These are phyloP conservation scores for Ciona savignyi DNA, from an alignment of 23 tunicate genomes.

Conservation along the genomic window DNA sequence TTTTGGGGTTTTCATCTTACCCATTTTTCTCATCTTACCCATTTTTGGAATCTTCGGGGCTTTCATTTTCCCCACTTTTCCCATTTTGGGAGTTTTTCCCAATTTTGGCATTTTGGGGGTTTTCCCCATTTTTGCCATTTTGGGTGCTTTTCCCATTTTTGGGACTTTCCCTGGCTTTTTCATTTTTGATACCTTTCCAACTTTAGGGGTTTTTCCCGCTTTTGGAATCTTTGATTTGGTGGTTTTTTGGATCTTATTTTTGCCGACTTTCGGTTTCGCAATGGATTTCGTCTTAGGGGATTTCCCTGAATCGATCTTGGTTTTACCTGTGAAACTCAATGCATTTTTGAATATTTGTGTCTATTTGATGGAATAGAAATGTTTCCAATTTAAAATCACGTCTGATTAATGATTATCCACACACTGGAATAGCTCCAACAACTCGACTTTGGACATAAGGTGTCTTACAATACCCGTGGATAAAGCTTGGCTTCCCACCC, in stretches of 20 bases:
- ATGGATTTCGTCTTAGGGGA: too few relatives aligned
- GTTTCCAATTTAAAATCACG: too few relatives aligned
- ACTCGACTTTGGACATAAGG: too few relatives aligned
- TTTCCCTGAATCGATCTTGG: too few relatives aligned
- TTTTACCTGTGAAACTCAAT: too few relatives aligned
- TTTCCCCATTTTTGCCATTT: slow-evolving; percentile 17
- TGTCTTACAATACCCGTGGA: too few relatives aligned
- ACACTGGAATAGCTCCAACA: too few relatives aligned
- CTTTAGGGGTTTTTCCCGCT: slow-evolving; percentile 9
- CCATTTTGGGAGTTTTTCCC: slow-evolving; percentile 14
- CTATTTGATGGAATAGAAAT: too few relatives aligned
- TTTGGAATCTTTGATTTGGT: slow-evolving; percentile 5
- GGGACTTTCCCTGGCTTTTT: slow-evolving; percentile 1
- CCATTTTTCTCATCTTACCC: slow-evolving; percentile 9
- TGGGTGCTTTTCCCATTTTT: slow-evolving; percentile 24
- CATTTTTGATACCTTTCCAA: not conserved
- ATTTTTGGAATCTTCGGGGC: slow-evolving; percentile 19
- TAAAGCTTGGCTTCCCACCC: too few relatives aligned
- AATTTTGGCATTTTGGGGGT: slow-evolving; percentile 22
- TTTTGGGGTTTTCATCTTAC: slow-evolving; percentile 23
- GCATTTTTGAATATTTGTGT: too few relatives aligned
- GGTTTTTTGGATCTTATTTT: not conserved
- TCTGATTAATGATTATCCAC: too few relatives aligned
- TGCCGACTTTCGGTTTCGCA: slow-evolving; percentile 3
- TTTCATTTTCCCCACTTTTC: slow-evolving; percentile 1